Percentiles rank a stretch among this genome's conserved stretches.
Evolutionary conservation across 2,113 vertebrate genomes (phyloP).

Genomic region (Lates calcarifer): DNA sequence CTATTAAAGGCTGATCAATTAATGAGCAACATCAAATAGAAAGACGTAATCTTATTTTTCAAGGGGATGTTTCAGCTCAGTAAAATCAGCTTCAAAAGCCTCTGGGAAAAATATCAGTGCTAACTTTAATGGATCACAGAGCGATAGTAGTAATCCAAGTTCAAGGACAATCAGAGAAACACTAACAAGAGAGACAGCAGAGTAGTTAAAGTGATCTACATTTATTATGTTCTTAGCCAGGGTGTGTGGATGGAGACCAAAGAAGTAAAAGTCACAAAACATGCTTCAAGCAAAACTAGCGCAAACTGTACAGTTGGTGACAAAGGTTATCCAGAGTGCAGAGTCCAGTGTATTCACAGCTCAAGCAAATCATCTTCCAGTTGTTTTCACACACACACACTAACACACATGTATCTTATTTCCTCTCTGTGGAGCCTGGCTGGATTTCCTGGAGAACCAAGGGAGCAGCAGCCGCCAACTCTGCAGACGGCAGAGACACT

Average conservation of each 20-base stretch:
- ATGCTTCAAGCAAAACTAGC: neutral
- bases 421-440: slow-evolving; percentile 58
- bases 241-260: neutral
- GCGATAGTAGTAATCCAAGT: slow-evolving; percentile 19
- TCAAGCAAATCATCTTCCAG: slow-evolving; percentile 39
- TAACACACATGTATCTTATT: slow-evolving; percentile 52
- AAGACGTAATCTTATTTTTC: neutral
- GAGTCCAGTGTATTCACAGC: slow-evolving; percentile 49
- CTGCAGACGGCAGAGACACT: slow-evolving; percentile 48
- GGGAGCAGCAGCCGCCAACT: slow-evolving; percentile 39
- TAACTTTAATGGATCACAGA: slow-evolving; percentile 26
- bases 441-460: slow-evolving; percentile 60
- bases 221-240: neutral
- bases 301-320: neutral
- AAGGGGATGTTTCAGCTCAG: neutral
- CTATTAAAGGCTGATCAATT: neutral
- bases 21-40: neutral
- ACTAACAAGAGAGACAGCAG: slow-evolving; percentile 47
- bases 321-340: slow-evolving; percentile 22
- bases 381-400: slow-evolving; percentile 36
- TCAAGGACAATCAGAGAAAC: slow-evolving; percentile 31
- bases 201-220: slow-evolving; percentile 10
- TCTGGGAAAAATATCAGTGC: neutral
- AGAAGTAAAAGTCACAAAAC: slow-evolving; percentile 8
- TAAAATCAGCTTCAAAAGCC: slow-evolving; percentile 34